Conservation (phyloP, 2,888 invertebrate species). For the Tetanocera ferruginea region DNA sequence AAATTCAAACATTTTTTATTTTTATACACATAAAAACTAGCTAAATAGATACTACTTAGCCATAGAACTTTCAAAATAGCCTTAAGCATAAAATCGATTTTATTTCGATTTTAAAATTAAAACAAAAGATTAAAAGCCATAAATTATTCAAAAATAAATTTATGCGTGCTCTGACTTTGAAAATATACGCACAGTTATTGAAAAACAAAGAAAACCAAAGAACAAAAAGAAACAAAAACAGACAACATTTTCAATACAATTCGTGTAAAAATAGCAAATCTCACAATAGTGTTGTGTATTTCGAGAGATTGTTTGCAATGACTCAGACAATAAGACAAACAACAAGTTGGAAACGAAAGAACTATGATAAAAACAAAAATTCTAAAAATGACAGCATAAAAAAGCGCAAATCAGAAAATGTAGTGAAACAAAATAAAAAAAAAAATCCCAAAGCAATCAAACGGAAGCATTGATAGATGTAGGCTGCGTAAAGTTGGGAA, state of each 20-base stretch:
- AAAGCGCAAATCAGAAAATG: not conserved
- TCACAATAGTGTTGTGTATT: not conserved
- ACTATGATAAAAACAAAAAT: not conserved
- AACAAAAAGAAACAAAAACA: not conserved
- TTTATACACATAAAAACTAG: no score
- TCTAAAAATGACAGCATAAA: not conserved
- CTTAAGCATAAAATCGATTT: no score
- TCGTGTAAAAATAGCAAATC: not conserved
- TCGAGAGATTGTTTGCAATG: not conserved
- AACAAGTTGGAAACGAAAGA: not conserved
- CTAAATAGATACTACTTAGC: no score
- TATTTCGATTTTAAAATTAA: not conserved
- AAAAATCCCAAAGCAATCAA: not conserved
- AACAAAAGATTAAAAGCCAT: not conserved
- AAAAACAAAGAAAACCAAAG: no score
- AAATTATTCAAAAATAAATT: not conserved
- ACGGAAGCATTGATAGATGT: not conserved
- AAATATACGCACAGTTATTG: not conserved
- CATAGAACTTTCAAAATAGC: no score
- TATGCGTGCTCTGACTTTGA: slow-evolving; percentile 20
- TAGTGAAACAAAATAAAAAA: not conserved
- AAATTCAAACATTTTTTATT: no score
- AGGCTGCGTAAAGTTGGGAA: not conserved
- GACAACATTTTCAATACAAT: not conserved
- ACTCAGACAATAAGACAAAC: slow-evolving; percentile 9